These are phyloP conservation scores for Suricata suricatta DNA, from an alignment of 2,113 vertebrate species.

Conservation along the genomic window DNA sequence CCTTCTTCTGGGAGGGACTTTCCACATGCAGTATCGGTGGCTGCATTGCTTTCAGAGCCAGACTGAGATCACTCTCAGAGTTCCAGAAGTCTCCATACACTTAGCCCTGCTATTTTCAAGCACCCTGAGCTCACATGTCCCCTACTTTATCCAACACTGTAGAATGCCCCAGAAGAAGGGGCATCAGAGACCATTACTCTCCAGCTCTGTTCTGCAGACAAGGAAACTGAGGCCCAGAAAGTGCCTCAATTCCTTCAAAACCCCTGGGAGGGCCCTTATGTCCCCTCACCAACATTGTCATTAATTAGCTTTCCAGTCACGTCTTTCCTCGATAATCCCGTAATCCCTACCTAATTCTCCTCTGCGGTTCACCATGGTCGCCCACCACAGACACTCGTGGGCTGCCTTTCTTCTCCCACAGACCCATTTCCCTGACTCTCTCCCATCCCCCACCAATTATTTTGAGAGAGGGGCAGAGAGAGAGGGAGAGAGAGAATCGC, in stretches of 20 bases:
- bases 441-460: too few species aligned
- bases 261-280: background rate
- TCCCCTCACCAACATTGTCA: background rate
- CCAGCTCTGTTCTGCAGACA: background rate
- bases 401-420: background rate
- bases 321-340: background rate
- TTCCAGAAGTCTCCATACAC: background rate
- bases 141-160: background rate
- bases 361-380: fast-evolving
- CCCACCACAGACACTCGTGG: background rate
- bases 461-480: too few species aligned
- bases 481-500: too few species aligned
- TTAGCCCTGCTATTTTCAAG: background rate
- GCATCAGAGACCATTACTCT: background rate
- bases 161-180: background rate
- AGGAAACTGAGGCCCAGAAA: background rate
- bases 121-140: background rate
- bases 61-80: background rate
- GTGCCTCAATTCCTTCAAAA: background rate
- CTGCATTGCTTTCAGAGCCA: background rate
- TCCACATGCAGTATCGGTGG: background rate
- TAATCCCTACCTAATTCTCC: background rate
- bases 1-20: background rate
- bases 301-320: background rate
- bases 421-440: background rate